Evolutionary conservation across 2,888 invertebrate species (phyloP).

Genomic region (Nomada ferruginata): DNA sequence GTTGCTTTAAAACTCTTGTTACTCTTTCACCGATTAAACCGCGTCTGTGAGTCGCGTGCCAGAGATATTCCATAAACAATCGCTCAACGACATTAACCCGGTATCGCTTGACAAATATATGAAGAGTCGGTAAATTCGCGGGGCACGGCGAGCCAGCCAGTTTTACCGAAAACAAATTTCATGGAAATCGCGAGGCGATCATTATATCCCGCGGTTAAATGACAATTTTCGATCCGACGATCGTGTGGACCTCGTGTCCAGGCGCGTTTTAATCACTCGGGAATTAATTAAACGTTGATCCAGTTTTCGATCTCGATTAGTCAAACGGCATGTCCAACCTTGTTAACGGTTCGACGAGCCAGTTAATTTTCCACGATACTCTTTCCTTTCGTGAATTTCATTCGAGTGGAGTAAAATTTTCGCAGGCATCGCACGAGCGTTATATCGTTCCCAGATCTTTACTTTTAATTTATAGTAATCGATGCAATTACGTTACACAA

Average conservation of each 20-base stretch:
- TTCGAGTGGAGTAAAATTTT: too few relatives aligned
- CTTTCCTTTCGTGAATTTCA: not conserved
- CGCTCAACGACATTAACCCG: not conserved
- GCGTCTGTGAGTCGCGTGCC: constrained; percentile 8
- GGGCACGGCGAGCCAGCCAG: too few relatives aligned
- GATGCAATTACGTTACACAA: too few relatives aligned
- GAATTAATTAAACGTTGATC: constrained; percentile 57
- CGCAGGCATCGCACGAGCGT: too few relatives aligned
- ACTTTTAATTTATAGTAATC: too few relatives aligned
- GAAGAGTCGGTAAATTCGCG: not conserved
- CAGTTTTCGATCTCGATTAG: constrained; percentile 31
- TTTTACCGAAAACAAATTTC: not conserved
- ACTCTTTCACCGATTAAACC: constrained; percentile 28
- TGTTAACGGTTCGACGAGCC: constrained; percentile 63
- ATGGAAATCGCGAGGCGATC: not conserved
- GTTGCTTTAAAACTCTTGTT: constrained; percentile 45
- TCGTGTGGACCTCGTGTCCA: not conserved
- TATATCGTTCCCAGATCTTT: too few relatives aligned
- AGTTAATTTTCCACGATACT: constrained; percentile 42
- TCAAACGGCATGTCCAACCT: constrained; percentile 55
- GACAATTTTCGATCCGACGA: not conserved
- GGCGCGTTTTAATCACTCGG: constrained; percentile 30
- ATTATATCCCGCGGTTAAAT: constrained; percentile 6
- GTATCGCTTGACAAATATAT: not conserved
- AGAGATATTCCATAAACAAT: constrained; percentile 17